Percentiles rank a stretch among this genome's conserved stretches.
Evolutionary conservation across 2,888 invertebrate species (phyloP).

Genomic region (Syritta pipiens): DNA sequence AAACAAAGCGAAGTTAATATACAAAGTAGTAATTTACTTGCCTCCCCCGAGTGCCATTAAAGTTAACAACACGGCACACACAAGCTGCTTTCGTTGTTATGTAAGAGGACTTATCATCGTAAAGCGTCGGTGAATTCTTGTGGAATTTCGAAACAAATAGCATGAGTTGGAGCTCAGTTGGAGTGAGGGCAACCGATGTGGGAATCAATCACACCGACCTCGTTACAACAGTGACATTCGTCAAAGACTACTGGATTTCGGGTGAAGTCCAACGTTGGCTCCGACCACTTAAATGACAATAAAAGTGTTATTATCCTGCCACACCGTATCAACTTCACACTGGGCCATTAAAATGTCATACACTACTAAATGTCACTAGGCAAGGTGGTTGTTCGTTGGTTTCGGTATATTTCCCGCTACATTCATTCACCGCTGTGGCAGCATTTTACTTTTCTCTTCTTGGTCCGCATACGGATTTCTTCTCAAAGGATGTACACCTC

Average conservation of each 20-base stretch:
- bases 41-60: slow-evolving; percentile 70
- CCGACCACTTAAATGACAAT: slow-evolving; percentile 63
- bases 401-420: slow-evolving; percentile 59
- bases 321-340: slow-evolving; percentile 65
- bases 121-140: slow-evolving; percentile 52
- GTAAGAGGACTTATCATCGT: slow-evolving; percentile 34
- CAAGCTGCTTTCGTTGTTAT: not conserved
- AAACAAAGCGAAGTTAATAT: slow-evolving; percentile 63
- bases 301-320: slow-evolving; percentile 68
- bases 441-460: slow-evolving; percentile 21
- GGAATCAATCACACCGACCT: slow-evolving; percentile 57
- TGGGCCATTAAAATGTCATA: slow-evolving; percentile 66
- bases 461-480: slow-evolving; percentile 45
- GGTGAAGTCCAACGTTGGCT: not conserved
- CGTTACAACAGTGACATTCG: slow-evolving; percentile 16
- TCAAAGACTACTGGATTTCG: slow-evolving; percentile 39
- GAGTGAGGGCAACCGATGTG: not conserved
- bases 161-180: not conserved
- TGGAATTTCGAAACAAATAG: slow-evolving; percentile 50
- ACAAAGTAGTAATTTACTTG: slow-evolving; percentile 71
- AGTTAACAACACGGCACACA: slow-evolving; percentile 65
- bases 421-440: slow-evolving; percentile 44
- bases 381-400: slow-evolving; percentile 12
- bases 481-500: slow-evolving; percentile 20
- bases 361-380: slow-evolving; percentile 56